A percentile compares a stretch with the other conserved stretches of the same genome.
These are phyloP conservation scores for Scomber scombrus DNA, from an alignment of 2,113 vertebrate species.

Conservation along the genomic window DNA sequence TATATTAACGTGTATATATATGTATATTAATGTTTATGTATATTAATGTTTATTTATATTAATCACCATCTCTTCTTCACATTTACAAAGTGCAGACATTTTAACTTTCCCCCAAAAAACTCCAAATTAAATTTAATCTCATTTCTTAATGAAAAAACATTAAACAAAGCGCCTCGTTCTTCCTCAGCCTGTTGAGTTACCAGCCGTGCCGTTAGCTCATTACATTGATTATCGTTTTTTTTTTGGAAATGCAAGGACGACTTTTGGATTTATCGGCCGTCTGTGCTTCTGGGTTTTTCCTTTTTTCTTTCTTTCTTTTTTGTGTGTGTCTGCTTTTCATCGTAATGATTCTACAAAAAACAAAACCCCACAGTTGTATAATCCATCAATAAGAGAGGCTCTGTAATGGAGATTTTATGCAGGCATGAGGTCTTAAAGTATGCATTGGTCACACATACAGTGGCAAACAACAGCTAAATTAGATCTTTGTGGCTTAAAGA, in stretches of 20 bases:
- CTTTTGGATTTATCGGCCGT: slow-evolving; percentile 45
- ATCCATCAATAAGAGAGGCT: slow-evolving; percentile 10
- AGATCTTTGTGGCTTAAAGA: not conserved
- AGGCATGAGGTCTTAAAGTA: slow-evolving; percentile 1
- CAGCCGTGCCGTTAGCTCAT: slow-evolving; percentile 3
- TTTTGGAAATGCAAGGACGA: slow-evolving; percentile 24
- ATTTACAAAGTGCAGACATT: not conserved
- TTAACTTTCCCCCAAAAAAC: not conserved
- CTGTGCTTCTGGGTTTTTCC: not conserved
- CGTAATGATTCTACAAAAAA: slow-evolving; percentile 32
- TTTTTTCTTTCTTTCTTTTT: too few relatives aligned
- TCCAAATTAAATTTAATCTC: not conserved
- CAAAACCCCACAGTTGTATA: slow-evolving; percentile 15
- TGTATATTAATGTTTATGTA: too few relatives aligned
- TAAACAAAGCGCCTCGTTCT: not conserved
- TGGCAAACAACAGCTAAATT: slow-evolving; percentile 16
- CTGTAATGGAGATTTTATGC: slow-evolving; percentile 37
- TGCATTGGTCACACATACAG: not conserved
- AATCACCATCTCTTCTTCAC: not conserved
- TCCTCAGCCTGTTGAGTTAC: not conserved
- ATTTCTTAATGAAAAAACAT: slow-evolving; percentile 17
- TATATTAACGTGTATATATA: too few relatives aligned
- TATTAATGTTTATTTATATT: too few relatives aligned
- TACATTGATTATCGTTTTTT: slow-evolving; percentile 27
- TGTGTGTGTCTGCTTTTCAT: slow-evolving; percentile 15